These are phyloP conservation scores for Dendrolimus pini DNA, from an alignment of 2,888 invertebrate species.

Conservation along the genomic window DNA sequence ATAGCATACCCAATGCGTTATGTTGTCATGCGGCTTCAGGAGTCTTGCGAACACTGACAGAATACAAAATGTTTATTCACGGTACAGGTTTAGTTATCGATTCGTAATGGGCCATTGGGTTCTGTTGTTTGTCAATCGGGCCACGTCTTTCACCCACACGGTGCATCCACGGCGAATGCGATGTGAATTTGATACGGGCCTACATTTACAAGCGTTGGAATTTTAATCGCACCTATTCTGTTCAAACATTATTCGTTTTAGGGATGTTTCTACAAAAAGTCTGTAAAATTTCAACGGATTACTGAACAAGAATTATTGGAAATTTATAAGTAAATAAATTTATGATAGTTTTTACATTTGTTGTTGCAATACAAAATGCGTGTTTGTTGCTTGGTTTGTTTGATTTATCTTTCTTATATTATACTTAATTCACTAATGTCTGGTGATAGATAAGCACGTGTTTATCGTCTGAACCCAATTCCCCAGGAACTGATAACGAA, in stretches of 20 bases:
- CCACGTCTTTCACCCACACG: constrained; percentile 45
- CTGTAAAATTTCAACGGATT: neutral
- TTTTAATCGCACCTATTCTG: constrained; percentile 40
- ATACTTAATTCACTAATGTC: neutral
- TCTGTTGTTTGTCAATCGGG: constrained; percentile 43
- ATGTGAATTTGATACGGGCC: constrained; percentile 32
- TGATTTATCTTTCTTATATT: too few relatives aligned
- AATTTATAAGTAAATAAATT: neutral
- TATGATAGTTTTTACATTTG: too few relatives aligned
- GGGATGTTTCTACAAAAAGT: neutral
- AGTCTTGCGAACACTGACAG: constrained; percentile 25
- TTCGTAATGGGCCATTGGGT: constrained; percentile 31
- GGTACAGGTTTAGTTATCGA: constrained; percentile 36
- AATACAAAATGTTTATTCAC: constrained; percentile 33
- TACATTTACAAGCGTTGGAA: constrained; percentile 29
- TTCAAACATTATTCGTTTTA: neutral
- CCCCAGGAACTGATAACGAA: constrained; percentile 50
- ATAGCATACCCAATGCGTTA: constrained; percentile 24
- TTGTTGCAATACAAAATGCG: too few relatives aligned
- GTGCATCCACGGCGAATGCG: constrained; percentile 29
- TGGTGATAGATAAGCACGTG: constrained; percentile 50
- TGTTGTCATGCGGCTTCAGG: constrained; percentile 30
- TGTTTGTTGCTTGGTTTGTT: too few relatives aligned
- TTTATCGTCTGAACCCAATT: constrained; percentile 52
- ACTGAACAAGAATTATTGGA: neutral